phyloP scores from a whole-genome alignment of 1,140 invertebrate species.

The Cyclargus thomasi region DNA sequence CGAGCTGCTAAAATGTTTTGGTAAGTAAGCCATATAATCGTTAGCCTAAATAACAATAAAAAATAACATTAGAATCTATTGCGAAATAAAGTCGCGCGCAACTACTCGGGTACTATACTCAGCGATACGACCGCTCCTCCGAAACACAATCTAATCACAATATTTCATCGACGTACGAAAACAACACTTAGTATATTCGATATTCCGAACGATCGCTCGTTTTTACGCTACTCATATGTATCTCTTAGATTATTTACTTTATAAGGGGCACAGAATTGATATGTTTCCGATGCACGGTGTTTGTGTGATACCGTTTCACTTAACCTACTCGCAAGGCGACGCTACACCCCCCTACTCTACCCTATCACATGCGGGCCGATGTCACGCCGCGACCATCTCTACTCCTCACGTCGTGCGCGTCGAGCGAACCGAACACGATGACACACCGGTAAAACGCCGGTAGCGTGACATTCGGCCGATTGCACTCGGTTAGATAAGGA shows the following conservation, averaged over 20 bases:
- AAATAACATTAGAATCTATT: constrained; percentile 54
- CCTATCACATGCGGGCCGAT: constrained; percentile 73
- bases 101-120: constrained; percentile 57
- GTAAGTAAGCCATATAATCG: constrained; percentile 66
- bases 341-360: constrained; percentile 70
- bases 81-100: constrained; percentile 61
- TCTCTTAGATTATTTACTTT: constrained; percentile 73
- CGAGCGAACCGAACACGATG: constrained; percentile 27
- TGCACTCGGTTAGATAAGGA: constrained; percentile 64
- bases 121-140: constrained; percentile 31
- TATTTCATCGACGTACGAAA: constrained; percentile 56
- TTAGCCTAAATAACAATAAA: constrained; percentile 64
- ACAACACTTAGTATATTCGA: constrained; percentile 71
- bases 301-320: constrained; percentile 74
- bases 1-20: constrained; percentile 66
- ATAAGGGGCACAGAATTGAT: constrained; percentile 77
- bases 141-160: constrained; percentile 50
- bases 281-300: constrained; percentile 76
- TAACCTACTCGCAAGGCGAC: constrained; percentile 74
- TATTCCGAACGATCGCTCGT: constrained; percentile 67
- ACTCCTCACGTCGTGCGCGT: constrained; percentile 50
- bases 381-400: constrained; percentile 69
- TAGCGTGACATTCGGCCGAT: constrained; percentile 70
- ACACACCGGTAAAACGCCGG: constrained; percentile 37
- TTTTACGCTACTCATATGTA: constrained; percentile 72